A percentile compares a stretch with the other conserved stretches of the same genome.
These are phyloP conservation scores for Ceyx margarethae DNA, from an alignment of 2,113 vertebrate genomes.

Conservation along the genomic window DNA sequence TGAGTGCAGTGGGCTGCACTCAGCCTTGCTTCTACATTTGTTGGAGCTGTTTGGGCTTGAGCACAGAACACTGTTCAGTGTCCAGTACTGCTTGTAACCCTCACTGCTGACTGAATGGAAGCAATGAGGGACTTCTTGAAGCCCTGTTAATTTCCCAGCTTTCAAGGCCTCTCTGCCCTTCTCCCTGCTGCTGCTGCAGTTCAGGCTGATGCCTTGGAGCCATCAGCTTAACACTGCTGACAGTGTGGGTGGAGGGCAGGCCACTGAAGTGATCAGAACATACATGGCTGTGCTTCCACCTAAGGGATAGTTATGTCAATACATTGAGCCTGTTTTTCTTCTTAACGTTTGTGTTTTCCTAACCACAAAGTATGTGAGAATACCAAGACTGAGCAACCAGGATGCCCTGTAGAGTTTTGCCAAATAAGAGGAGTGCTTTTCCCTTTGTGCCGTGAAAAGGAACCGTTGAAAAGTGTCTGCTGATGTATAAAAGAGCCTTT, in stretches of 20 bases:
- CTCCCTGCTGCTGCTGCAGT: background rate
- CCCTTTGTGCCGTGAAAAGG: background rate
- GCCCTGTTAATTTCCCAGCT: background rate
- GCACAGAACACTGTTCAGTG: background rate
- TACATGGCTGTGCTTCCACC: background rate
- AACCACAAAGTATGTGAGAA: background rate
- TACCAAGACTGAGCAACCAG: background rate
- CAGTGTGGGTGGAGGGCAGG: background rate
- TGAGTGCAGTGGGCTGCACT: background rate
- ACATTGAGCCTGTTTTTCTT: background rate
- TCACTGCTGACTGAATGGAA: background rate
- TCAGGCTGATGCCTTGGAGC: background rate
- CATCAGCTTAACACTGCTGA: background rate
- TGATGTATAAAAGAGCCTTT: slow-evolving; percentile 12
- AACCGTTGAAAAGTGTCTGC: background rate
- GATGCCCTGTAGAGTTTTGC: background rate
- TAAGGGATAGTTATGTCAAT: background rate
- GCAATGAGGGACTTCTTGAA: background rate
- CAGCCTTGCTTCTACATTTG: background rate
- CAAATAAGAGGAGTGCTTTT: background rate
- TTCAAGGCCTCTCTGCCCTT: background rate
- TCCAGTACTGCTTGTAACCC: background rate
- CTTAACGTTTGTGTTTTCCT: background rate
- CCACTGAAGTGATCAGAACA: background rate
- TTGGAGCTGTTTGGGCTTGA: background rate